Evolutionary conservation across 2,113 vertebrate genomes (phyloP).

Genomic region (Myrmophylax atrothorax): DNA sequence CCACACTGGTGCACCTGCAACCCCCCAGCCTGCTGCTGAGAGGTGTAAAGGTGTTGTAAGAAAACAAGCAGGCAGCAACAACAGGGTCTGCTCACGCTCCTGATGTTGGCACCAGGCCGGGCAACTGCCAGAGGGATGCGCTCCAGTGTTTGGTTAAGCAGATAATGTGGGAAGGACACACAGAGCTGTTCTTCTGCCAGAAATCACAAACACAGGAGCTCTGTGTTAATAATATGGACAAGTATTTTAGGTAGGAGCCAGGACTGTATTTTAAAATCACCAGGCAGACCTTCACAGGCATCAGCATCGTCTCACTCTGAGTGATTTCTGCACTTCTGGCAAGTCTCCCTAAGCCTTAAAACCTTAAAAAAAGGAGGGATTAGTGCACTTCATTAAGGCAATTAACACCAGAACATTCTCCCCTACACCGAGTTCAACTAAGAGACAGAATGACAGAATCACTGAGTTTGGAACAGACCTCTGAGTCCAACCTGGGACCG

Average conservation of each 20-base stretch:
- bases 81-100: fast-evolving
- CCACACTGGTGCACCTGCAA: fast-evolving
- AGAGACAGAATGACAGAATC: background rate
- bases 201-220: background rate
- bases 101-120: background rate
- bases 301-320: fast-evolving
- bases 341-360: background rate
- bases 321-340: fast-evolving
- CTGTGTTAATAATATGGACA: fast-evolving
- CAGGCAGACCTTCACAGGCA: fast-evolving
- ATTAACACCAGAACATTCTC: background rate
- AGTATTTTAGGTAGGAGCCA: background rate
- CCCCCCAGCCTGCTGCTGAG: background rate
- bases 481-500: background rate
- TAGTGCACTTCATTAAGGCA: background rate
- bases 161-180: background rate
- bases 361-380: background rate
- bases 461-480: background rate
- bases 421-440: fast-evolving
- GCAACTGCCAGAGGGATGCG: background rate
- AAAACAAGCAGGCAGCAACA: background rate
- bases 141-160: background rate
- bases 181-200: background rate
- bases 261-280: fast-evolving
- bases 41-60: background rate